phyloP scores from a whole-genome alignment of 2,797 vertebrate genomes.

The Chlorospingus semifuscus region DNA sequence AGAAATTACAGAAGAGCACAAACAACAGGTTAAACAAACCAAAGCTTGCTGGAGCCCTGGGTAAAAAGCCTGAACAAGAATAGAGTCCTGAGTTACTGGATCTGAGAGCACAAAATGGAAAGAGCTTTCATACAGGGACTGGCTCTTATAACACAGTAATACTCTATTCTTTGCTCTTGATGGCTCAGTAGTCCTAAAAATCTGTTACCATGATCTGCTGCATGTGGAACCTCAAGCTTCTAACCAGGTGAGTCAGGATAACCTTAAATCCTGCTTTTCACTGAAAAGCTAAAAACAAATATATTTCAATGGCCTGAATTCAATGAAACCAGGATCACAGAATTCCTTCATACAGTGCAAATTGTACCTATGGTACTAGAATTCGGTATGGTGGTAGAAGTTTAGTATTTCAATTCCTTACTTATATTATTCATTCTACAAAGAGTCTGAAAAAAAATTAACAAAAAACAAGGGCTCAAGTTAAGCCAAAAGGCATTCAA shows the following conservation, averaged over 20 bases:
- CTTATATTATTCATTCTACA: not conserved
- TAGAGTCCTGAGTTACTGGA: not conserved
- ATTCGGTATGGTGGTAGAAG: not conserved
- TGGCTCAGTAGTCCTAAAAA: not conserved
- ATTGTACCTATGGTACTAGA: not conserved
- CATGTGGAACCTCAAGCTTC: not conserved
- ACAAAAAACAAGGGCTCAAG: not conserved
- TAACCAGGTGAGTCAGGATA: not conserved
- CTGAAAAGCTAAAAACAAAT: not conserved
- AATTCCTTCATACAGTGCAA: not conserved
- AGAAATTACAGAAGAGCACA: not conserved
- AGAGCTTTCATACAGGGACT: not conserved
- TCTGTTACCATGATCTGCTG: not conserved
- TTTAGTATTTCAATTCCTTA: not conserved
- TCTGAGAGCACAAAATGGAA: rapidly evolving
- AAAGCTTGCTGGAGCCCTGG: not conserved
- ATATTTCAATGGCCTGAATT: not conserved
- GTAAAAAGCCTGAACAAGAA: not conserved
- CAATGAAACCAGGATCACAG: not conserved
- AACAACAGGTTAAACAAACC: not conserved
- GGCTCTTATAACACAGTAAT: not conserved
- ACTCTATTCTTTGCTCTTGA: not conserved
- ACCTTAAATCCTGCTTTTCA: not conserved
- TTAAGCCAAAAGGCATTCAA: not conserved
- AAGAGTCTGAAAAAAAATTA: not conserved